phyloP scores from a whole-genome alignment of 2,113 vertebrate species.

The Sebastes schlegelii region DNA sequence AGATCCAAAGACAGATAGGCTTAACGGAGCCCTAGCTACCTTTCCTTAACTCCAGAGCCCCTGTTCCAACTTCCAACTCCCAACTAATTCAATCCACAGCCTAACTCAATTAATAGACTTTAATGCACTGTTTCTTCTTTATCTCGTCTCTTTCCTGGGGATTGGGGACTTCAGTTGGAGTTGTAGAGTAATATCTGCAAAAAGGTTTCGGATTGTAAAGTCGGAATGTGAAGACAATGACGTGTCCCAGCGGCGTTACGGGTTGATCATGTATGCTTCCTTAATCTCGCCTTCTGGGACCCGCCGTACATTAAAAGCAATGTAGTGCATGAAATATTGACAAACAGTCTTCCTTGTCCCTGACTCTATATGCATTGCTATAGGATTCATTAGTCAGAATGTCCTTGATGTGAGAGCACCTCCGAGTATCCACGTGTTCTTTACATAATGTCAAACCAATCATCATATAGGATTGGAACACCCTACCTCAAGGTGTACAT shows the following conservation, averaged over 20 bases:
- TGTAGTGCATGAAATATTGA: constrained; percentile 75
- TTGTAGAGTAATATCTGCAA: constrained; percentile 66
- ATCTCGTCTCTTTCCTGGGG: constrained; percentile 72
- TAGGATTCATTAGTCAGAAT: constrained; percentile 75
- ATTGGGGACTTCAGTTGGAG: constrained; percentile 74
- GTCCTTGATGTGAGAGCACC: constrained; percentile 67
- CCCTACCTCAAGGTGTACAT: constrained; percentile 38
- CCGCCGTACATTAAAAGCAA: constrained; percentile 67
- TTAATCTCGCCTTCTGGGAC: constrained; percentile 71
- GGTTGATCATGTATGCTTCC: constrained; percentile 74
- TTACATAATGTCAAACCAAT: constrained; percentile 59
- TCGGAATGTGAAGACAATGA: constrained; percentile 75
- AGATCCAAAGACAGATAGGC: constrained; percentile 82
- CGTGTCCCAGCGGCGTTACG: constrained; percentile 66
- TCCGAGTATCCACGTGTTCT: constrained; percentile 45
- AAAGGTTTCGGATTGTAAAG: constrained; percentile 67
- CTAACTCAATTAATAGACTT: constrained; percentile 81
- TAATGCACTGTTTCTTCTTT: constrained; percentile 78
- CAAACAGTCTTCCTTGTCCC: constrained; percentile 53
- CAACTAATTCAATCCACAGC: constrained; percentile 77
- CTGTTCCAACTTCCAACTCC: constrained; percentile 76
- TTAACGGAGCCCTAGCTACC: constrained; percentile 76
- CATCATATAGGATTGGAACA: constrained; percentile 40
- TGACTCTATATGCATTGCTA: constrained; percentile 64
- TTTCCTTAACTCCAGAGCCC: constrained; percentile 74